These are phyloP conservation scores for Dendrolimus punctatus DNA, from an alignment of 1,140 invertebrate species.

Conservation along the genomic window DNA sequence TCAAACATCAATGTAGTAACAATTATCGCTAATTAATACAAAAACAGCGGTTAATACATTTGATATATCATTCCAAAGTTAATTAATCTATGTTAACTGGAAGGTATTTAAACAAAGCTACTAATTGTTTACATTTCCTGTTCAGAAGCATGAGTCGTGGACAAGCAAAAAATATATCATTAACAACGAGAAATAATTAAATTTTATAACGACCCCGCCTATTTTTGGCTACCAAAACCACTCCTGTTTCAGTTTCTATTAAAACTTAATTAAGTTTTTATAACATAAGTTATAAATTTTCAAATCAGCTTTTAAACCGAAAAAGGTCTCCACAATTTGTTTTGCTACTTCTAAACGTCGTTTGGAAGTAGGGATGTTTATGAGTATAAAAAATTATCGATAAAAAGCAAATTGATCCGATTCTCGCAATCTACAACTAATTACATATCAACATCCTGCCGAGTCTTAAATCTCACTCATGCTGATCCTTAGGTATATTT, in stretches of 20 bases:
- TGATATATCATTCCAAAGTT: no score
- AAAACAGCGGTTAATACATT: neutral
- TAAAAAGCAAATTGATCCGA: no score
- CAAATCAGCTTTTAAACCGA: slow-evolving; percentile 48
- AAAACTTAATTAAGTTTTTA: slow-evolving; percentile 72
- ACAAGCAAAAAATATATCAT: slow-evolving; percentile 45
- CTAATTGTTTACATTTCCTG: slow-evolving; percentile 50
- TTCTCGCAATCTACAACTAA: no score
- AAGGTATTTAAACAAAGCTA: slow-evolving; percentile 11
- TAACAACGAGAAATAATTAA: slow-evolving; percentile 61
- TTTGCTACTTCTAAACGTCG: slow-evolving; percentile 69
- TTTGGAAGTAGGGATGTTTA: slow-evolving; percentile 21
- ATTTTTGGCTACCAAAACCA: slow-evolving; percentile 69
- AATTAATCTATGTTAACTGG: no score
- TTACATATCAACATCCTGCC: no score
- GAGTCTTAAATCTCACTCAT: no score
- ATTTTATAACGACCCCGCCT: slow-evolving; percentile 67
- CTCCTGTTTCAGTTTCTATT: slow-evolving; percentile 67
- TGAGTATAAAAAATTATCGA: no score
- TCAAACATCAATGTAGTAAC: neutral
- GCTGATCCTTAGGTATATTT: no score
- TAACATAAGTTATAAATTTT: slow-evolving; percentile 50
- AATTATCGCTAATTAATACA: neutral
- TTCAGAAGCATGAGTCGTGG: slow-evolving; percentile 29
- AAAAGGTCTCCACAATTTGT: slow-evolving; percentile 58